Evolutionary conservation across 1,140 invertebrate species (phyloP).

Genomic region (Lepidurus couesii): DNA sequence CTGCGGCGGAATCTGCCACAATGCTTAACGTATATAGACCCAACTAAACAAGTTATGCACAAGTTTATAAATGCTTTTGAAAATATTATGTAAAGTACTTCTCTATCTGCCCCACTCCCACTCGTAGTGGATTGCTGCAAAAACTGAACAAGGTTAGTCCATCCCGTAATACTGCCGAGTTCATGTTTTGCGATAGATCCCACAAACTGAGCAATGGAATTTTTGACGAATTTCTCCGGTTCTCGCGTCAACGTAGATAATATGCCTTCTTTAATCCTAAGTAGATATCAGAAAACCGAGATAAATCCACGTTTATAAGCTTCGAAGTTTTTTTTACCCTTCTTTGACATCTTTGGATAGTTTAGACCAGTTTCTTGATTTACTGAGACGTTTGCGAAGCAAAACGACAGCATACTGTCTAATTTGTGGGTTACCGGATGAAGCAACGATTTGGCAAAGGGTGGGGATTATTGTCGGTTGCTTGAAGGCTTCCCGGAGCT

Average conservation of each 20-base stretch:
- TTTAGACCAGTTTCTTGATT: constrained; percentile 56
- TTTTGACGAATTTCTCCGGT: constrained; percentile 56
- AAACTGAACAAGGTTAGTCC: constrained; percentile 65
- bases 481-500: constrained; percentile 58
- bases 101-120: constrained; percentile 52
- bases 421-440: constrained; percentile 53
- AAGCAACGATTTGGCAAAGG: constrained; percentile 54
- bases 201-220: constrained; percentile 58
- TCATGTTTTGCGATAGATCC: constrained; percentile 67
- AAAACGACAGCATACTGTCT: constrained; percentile 62
- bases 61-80: constrained; percentile 24
- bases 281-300: constrained; percentile 38
- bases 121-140: constrained; percentile 54
- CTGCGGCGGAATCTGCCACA: constrained; percentile 56
- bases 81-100: constrained; percentile 45
- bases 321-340: constrained; percentile 42
- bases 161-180: constrained; percentile 53
- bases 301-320: neutral
- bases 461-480: constrained; percentile 53
- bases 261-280: constrained; percentile 55
- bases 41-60: constrained; percentile 48
- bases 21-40: constrained; percentile 60
- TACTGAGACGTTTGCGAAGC: constrained; percentile 54
- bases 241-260: constrained; percentile 55
- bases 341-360: constrained; percentile 49